phyloP scores from a whole-genome alignment of 2,113 vertebrate species.

The Puffinus mauretanicus region DNA sequence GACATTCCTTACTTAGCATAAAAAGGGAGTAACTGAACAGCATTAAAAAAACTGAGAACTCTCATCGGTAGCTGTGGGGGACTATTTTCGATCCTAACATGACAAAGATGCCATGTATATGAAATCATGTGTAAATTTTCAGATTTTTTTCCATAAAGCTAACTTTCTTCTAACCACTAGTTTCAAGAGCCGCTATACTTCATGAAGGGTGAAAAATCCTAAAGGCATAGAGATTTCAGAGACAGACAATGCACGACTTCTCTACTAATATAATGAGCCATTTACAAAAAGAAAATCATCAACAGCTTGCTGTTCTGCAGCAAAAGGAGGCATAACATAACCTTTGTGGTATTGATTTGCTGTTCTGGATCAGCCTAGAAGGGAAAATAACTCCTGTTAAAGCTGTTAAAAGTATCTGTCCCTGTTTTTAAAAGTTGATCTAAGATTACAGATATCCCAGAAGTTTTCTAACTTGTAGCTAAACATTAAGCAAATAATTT shows the following conservation, averaged over 20 bases:
- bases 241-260: background rate
- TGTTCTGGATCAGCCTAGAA: background rate
- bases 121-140: slow-evolving; percentile 8
- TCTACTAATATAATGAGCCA: background rate
- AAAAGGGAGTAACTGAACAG: background rate
- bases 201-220: background rate
- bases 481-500: background rate
- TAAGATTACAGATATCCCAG: background rate
- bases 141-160: background rate
- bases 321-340: background rate
- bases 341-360: background rate
- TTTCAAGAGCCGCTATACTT: background rate
- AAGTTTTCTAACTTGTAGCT: background rate
- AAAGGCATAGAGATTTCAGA: background rate
- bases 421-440: background rate
- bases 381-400: background rate
- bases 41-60: background rate
- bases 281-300: background rate
- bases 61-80: background rate
- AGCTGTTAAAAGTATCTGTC: background rate
- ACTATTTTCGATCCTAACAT: background rate
- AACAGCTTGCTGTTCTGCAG: background rate
- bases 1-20: background rate
- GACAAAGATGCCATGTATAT: slow-evolving; percentile 7
- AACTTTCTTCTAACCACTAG: background rate